phyloP scores from a whole-genome alignment of 2,797 vertebrate genomes.

The Hafferia zeledoni region DNA sequence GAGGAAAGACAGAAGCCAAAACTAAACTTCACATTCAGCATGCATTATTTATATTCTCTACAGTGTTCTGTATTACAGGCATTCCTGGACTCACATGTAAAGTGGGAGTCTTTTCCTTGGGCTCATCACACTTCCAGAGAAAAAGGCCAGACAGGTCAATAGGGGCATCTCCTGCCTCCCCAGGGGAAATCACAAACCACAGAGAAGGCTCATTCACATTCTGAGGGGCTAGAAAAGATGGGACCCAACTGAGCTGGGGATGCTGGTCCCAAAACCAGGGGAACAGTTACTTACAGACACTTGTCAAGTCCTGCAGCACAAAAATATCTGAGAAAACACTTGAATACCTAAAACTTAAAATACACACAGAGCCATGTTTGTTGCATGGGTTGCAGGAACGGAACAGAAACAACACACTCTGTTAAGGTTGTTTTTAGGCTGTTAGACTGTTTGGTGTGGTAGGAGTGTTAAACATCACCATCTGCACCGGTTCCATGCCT shows the following conservation, averaged over 20 bases:
- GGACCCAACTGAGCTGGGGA: background rate
- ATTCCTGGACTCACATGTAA: background rate
- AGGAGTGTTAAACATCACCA: background rate
- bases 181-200: background rate
- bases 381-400: background rate
- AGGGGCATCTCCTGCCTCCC: background rate
- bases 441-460: background rate
- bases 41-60: background rate
- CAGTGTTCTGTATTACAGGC: background rate
- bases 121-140: background rate
- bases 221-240: background rate
- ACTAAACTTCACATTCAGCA: constrained; percentile 9
- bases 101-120: background rate
- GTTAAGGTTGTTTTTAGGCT: background rate
- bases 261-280: background rate
- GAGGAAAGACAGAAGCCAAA: constrained; percentile 40
- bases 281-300: background rate
- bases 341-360: background rate
- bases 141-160: background rate
- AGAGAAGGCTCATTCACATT: background rate
- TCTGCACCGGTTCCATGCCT: background rate
- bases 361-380: background rate
- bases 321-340: background rate
- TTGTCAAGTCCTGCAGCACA: background rate
- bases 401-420: background rate